Conservation (phyloP, 2,113 vertebrate species). For the Archilochus colubris region DNA sequence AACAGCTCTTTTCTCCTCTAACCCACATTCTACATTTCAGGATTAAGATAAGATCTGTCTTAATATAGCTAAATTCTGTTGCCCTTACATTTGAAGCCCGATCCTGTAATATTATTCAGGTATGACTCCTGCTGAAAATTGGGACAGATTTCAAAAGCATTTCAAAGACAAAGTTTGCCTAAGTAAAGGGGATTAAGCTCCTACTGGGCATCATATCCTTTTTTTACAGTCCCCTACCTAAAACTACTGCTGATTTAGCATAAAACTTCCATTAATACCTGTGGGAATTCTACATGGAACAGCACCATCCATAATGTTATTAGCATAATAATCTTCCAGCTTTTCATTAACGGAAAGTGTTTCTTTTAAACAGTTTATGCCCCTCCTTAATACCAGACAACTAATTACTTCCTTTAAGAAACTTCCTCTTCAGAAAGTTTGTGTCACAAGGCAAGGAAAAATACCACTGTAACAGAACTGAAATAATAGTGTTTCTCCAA, state of each 20-base stretch:
- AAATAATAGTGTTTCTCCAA: background rate
- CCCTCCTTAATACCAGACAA: background rate
- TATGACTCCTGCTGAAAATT: conserved; percentile 33
- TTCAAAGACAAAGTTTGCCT: conserved; percentile 52
- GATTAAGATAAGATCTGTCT: conserved; percentile 4
- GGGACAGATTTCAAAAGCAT: conserved; percentile 52
- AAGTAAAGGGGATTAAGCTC: conserved; percentile 53
- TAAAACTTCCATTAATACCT: conserved; percentile 15
- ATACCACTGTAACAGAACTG: background rate
- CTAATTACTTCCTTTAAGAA: background rate
- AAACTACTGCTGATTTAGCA: conserved; percentile 41
- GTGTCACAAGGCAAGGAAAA: background rate
- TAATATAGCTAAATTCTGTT: conserved; percentile 12
- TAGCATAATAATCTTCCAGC: background rate
- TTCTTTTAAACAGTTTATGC: background rate
- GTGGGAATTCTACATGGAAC: background rate
- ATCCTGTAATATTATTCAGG: conserved; percentile 19
- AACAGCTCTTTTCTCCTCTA: background rate
- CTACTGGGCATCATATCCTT: background rate
- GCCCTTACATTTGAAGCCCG: conserved; percentile 22
- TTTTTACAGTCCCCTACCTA: conserved; percentile 17
- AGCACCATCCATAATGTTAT: background rate
- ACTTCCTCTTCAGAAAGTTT: background rate
- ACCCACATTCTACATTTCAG: background rate
- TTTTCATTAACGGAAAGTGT: background rate